These are phyloP conservation scores for Sthenelais limicola DNA, from an alignment of 2,888 invertebrate species.

Conservation along the genomic window DNA sequence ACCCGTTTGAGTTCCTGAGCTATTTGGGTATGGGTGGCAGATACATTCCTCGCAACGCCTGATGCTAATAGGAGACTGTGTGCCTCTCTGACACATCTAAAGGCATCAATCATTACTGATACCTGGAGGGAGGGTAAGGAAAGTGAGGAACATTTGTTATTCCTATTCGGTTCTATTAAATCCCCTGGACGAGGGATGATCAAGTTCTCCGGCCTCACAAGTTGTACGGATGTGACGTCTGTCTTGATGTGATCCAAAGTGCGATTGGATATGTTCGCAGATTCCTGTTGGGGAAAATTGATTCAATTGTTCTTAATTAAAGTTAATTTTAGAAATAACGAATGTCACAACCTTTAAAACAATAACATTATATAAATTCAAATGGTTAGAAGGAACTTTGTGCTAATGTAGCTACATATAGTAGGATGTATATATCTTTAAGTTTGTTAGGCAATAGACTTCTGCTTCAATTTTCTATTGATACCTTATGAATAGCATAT, in stretches of 20 bases:
- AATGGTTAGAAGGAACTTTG: no score
- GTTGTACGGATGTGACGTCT: not conserved
- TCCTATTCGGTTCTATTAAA: not conserved
- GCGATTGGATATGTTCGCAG: not conserved
- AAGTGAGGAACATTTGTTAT: no score
- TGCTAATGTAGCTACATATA: no score
- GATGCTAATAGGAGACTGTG: not conserved
- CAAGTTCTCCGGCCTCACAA: not conserved
- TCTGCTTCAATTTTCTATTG: no score
- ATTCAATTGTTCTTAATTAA: no score
- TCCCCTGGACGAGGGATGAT: constrained; percentile 2
- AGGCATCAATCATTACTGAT: constrained; percentile 4
- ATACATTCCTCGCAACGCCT: not conserved
- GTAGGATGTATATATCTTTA: no score
- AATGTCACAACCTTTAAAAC: no score
- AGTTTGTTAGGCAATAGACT: no score
- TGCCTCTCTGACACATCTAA: not conserved
- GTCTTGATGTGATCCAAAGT: constrained; percentile 13
- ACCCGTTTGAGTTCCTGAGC: not conserved
- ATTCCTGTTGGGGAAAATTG: no score
- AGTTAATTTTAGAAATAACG: no score
- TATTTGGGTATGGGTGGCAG: not conserved
- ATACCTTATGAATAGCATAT: no score
- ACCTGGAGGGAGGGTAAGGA: not conserved
- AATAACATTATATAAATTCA: no score